These are phyloP conservation scores for Galago senegalensis DNA, from an alignment of 2,797 vertebrate species.

Conservation along the genomic window DNA sequence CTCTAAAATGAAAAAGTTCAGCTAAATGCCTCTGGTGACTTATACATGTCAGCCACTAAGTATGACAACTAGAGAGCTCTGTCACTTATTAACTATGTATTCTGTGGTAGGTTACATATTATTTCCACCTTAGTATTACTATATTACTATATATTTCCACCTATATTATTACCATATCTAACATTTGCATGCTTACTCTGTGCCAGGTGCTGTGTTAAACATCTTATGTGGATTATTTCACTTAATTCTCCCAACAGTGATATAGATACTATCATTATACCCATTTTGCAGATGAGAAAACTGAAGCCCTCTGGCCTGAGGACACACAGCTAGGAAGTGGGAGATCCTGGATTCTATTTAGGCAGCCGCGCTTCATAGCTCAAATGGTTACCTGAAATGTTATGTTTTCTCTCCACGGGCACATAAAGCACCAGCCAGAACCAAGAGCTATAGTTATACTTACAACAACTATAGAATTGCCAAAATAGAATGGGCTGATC, in stretches of 20 bases:
- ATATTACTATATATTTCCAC: background rate
- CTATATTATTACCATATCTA: background rate
- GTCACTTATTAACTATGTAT: conserved; percentile 10
- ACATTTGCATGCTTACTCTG: background rate
- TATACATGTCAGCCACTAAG: background rate
- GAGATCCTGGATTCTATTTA: background rate
- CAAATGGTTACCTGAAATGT: background rate
- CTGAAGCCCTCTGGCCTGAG: background rate
- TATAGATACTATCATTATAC: background rate
- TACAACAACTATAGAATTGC: background rate
- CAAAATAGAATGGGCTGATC: background rate
- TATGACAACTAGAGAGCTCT: background rate
- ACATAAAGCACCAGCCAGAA: background rate
- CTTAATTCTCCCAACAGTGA: background rate
- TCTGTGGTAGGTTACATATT: background rate
- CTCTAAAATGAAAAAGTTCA: conserved; percentile 15
- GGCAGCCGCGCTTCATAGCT: background rate
- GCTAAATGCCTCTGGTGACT: background rate
- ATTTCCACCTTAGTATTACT: background rate
- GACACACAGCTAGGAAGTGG: background rate
- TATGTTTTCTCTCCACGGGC: background rate
- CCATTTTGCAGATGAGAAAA: conserved; percentile 2
- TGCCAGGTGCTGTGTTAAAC: background rate
- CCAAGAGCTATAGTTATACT: background rate
- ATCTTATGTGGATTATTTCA: background rate